These are phyloP conservation scores for Darevskia mixta DNA, from an alignment of 2,797 vertebrate species.

Conservation along the genomic window DNA sequence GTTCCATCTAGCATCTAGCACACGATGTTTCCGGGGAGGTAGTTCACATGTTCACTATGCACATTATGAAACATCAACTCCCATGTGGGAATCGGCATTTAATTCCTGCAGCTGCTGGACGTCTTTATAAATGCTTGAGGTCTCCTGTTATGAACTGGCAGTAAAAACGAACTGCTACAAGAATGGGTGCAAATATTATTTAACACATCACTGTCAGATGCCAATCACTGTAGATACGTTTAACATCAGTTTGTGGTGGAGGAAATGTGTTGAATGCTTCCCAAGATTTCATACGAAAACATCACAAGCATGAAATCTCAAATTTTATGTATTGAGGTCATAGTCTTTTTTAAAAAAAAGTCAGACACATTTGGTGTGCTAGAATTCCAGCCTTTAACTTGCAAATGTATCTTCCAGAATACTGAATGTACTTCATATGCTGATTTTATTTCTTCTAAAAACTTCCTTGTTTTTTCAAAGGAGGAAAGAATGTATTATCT, in stretches of 20 bases:
- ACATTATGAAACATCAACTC: neutral
- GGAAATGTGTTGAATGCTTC: constrained; percentile 5
- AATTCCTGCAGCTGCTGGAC: neutral
- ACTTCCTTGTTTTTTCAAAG: constrained; percentile 28
- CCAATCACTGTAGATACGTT: neutral
- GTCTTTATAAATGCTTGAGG: neutral
- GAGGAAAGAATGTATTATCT: constrained; percentile 27
- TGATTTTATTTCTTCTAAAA: constrained; percentile 33
- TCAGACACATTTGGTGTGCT: neutral
- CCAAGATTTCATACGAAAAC: neutral
- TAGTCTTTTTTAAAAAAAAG: neutral
- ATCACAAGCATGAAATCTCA: neutral
- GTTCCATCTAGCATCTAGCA: neutral
- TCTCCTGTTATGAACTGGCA: neutral
- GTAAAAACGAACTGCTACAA: neutral
- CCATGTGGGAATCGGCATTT: neutral
- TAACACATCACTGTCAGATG: neutral
- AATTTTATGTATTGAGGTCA: neutral
- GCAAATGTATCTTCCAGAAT: constrained; percentile 1
- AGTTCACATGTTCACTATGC: neutral
- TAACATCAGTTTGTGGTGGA: neutral
- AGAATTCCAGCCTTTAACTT: neutral
- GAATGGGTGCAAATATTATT: neutral
- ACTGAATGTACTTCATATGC: neutral
- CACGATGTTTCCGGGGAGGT: neutral